Base-by-base conservation (phyloP, 2,113 vertebrate genomes). In the Benthochromis sp. region DNA sequence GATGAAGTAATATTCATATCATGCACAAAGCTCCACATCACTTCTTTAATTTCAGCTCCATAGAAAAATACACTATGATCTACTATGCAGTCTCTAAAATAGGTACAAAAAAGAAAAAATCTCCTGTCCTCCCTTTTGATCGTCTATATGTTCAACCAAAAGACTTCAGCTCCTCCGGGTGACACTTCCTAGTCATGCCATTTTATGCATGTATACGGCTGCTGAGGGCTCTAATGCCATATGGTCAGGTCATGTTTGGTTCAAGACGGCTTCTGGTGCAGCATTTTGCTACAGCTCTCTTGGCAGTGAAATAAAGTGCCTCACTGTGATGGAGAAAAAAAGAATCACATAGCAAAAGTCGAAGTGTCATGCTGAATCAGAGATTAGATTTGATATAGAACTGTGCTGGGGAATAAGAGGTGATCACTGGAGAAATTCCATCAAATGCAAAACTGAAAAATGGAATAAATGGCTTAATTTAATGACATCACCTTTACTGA, bases 191-290 rank as follows among this genome's bases (percentile, higher is more conserved):
- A 10, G 55, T 12, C 17, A 66, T 13, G 27, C 3, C 5, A n/a
- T 84, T 88, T 89, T 6, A 38, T 66, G 87, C 7, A 21, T 34
- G 82, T 2, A 7, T 9, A 81, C 5, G 11, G 79, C 57, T 21
- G 14, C 88, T 19, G 43, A 73, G 34, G 71, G 81, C 84, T 31
- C 29, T 1, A n/a, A 27, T 21, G 54, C 85, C 94, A 86, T 92
- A 93, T 91, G 88, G 57, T 86, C 82, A 11, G 92, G 92, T 92
- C 92, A 84, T 29, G 86, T 88, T 87, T 55, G 61, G 85, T 66
- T 90, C 86, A 83, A 61, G 85, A 19, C 9, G 3, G 81, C 81
- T 84, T 92, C 84, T 88, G 69, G 59, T 86, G 82, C 7, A 82
- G 66, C 43, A 8, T 83, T 92, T 86, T 84, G 27, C 86, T 69